A percentile compares a stretch with the other conserved stretches of the same genome.
These are phyloP conservation scores for Andrena flavipes DNA, from an alignment of 2,888 invertebrate genomes.

Conservation along the genomic window DNA sequence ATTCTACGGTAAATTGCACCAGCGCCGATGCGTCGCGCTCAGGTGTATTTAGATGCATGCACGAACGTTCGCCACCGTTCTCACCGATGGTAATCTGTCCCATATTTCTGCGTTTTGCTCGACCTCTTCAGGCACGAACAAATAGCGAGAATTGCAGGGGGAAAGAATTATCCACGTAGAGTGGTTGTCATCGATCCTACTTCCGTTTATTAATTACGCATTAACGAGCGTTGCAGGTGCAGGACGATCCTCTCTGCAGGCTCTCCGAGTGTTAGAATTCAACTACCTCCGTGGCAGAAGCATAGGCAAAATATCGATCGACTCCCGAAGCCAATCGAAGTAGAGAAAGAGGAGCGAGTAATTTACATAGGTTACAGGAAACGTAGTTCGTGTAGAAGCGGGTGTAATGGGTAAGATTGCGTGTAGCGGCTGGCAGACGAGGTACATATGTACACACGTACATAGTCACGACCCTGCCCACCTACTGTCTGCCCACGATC, in stretches of 20 bases:
- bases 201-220: background rate
- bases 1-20: conserved; percentile 35
- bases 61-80: background rate
- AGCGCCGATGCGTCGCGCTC: conserved; percentile 22
- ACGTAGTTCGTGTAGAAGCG: conserved; percentile 5
- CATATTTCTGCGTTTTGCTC: background rate
- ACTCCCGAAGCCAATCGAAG: background rate
- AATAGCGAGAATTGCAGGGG: no score
- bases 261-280: background rate
- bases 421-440: background rate
- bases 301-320: background rate
- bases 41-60: background rate
- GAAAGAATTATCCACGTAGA: background rate
- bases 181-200: background rate
- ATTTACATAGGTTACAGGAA: conserved; percentile 18
- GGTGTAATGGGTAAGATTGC: conserved; percentile 18
- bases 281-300: background rate
- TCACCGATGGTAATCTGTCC: conserved; percentile 17
- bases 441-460: background rate
- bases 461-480: background rate
- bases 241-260: no score
- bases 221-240: no score
- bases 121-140: no score
- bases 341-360: background rate
- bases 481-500: background rate